Base-by-base conservation (phyloP, 1,140 invertebrate species). In the Solenopsis invicta region DNA sequence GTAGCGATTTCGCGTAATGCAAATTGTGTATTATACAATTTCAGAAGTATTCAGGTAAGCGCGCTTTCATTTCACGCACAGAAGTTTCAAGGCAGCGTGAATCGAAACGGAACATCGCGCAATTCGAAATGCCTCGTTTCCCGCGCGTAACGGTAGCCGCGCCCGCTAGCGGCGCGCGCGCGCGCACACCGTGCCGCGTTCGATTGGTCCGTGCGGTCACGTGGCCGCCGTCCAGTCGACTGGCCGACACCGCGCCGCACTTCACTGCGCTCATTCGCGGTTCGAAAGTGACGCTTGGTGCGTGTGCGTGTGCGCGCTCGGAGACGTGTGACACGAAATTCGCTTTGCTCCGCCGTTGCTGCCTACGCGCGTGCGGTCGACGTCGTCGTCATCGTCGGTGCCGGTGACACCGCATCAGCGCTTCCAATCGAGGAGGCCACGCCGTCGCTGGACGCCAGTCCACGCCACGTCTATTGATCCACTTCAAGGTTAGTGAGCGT, bases 401-500 rank as follows among this genome's bases (percentile, higher is more conserved):
- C 50, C 29, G 48, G 80, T 61, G 69, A 75, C 24, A 84, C 54
- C 24, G 62, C 24, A 84, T 41, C 24, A 18, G 41, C 10, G 52
- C 18, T 18, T 61, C 8, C 18, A 29, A n/a, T 21, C 10, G 18
- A 45, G 41, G 21, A 34, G 24, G 59, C 6, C 62, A 18, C 24
- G 12, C 4, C 41, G 41, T 9, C 37, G n/a, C 12, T 6, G 50
- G 54, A 61, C 24, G 59, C 18, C 52, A 61, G 18, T 13, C n/a
- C 48, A 29, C 37, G 66, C 45, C 48, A 29, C 21, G 34, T 41
- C 21, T 84, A 84, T 84, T 69, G 80, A 84, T 84, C 62, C 54
- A n/a, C 54, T n/a, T 84, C 80, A 84, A 84, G 80, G 80, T 84
- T 84, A 84, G 80, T 24, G 24, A 84, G 41, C 13, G 59, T 48